Conservation (phyloP, 2,888 invertebrate genomes). For the Colostygia pectinataria region DNA sequence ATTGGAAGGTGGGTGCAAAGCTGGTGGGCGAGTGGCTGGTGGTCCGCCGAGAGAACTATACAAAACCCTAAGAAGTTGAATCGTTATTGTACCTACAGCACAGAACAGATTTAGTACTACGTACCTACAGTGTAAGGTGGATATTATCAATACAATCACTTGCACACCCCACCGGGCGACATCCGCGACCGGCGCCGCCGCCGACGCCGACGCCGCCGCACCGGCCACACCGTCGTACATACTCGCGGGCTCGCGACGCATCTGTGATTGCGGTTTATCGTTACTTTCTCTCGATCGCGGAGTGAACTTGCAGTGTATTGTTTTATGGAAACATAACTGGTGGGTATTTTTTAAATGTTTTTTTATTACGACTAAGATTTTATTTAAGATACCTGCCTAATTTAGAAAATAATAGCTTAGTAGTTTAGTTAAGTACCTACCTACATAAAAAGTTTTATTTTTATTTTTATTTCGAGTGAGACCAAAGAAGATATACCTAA, state of each 20-base stretch:
- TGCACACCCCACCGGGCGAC: slow-evolving; percentile 36
- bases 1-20: too few relatives aligned
- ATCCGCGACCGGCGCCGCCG: slow-evolving; percentile 26
- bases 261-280: not conserved
- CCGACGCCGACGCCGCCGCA: not conserved
- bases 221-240: not conserved
- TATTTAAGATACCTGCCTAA: too few relatives aligned
- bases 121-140: not conserved
- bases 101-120: too few relatives aligned
- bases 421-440: not conserved
- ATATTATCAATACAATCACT: slow-evolving; percentile 35
- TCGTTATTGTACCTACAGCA: too few relatives aligned
- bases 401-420: too few relatives aligned
- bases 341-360: not conserved
- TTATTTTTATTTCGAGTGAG: too few relatives aligned
- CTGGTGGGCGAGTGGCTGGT: too few relatives aligned
- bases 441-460: not conserved
- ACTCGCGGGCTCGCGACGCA: slow-evolving; percentile 14
- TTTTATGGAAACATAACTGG: not conserved
- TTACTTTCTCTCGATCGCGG: slow-evolving; percentile 5
- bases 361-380: not conserved
- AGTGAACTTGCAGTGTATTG: slow-evolving; percentile 1
- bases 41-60: too few relatives aligned
- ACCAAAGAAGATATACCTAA: too few relatives aligned
- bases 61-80: too few relatives aligned